A percentile compares a stretch with the other conserved stretches of the same genome.
Evolutionary conservation across 2,888 invertebrate genomes (phyloP).

Genomic region (Rhamnusium bicolor): DNA sequence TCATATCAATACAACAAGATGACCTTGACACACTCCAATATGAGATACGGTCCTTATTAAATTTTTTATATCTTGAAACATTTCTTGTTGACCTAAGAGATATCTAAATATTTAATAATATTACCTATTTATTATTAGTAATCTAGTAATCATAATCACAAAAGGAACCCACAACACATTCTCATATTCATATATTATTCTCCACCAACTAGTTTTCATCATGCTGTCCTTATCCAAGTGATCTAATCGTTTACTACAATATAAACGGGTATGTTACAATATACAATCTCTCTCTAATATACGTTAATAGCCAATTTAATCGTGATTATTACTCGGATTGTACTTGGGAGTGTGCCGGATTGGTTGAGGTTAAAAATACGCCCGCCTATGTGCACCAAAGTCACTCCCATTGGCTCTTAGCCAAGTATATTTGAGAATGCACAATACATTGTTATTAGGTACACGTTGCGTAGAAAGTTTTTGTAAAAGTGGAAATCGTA

Average conservation of each 20-base stretch:
- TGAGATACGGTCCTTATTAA: neutral
- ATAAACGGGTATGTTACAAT: constrained; percentile 38
- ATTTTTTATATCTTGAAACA: neutral
- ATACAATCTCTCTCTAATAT: constrained; percentile 32
- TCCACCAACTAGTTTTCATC: constrained; percentile 20
- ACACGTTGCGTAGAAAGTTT: constrained; percentile 41
- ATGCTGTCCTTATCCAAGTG: constrained; percentile 35
- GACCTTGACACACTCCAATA: constrained; percentile 26
- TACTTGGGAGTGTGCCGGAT: constrained; percentile 34
- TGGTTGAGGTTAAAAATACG: constrained; percentile 32
- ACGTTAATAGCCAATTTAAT: constrained; percentile 40
- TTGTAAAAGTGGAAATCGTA: constrained; percentile 5
- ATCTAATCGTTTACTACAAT: constrained; percentile 40
- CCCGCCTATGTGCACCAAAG: constrained; percentile 34
- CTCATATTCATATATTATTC: constrained; percentile 28
- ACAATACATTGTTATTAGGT: constrained; percentile 45
- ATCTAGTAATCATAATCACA: constrained; percentile 21
- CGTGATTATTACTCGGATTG: constrained; percentile 39
- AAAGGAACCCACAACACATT: neutral
- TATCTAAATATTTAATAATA: constrained; percentile 8
- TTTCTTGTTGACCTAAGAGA: neutral
- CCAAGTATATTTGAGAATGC: constrained; percentile 34
- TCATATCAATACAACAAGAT: constrained; percentile 5
- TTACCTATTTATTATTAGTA: constrained; percentile 28
- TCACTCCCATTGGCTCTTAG: constrained; percentile 39